A percentile compares a stretch with the other conserved stretches of the same genome.
These are phyloP conservation scores for Cuniculus paca DNA, from an alignment of 2,797 vertebrate genomes.

Conservation along the genomic window DNA sequence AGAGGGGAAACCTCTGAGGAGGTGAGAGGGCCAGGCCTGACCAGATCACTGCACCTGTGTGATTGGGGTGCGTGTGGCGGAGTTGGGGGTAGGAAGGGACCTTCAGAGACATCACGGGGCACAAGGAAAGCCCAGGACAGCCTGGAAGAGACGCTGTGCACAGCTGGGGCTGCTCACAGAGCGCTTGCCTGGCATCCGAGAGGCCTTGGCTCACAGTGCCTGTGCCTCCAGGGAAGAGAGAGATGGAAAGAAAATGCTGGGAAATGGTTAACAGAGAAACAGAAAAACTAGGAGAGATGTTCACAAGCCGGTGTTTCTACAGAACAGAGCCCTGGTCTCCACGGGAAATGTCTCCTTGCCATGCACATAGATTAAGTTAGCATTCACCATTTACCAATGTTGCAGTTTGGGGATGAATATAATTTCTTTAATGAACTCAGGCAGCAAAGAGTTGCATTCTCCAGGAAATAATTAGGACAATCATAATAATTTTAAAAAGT, in stretches of 20 bases:
- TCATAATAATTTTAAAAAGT: constrained; percentile 58
- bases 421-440: constrained; percentile 15
- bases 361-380: not conserved
- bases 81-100: not conserved
- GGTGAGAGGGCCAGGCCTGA: not conserved
- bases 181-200: not conserved
- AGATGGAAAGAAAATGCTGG: not conserved
- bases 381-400: constrained; percentile 36
- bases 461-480: constrained; percentile 74
- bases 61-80: not conserved
- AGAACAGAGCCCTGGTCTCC: not conserved
- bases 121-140: not conserved
- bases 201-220: too few relatives aligned
- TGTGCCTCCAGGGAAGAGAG: not conserved
- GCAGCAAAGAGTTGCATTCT: constrained; percentile 41
- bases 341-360: not conserved
- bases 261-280: not conserved
- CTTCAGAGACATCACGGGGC: not conserved
- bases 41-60: too few relatives aligned
- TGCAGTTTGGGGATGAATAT: not conserved
- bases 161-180: not conserved
- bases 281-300: not conserved
- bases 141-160: accelerated
- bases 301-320: not conserved
- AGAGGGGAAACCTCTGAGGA: not conserved